Conservation (phyloP, 1,140 invertebrate genomes). For the Glossosoma conforme region DNA sequence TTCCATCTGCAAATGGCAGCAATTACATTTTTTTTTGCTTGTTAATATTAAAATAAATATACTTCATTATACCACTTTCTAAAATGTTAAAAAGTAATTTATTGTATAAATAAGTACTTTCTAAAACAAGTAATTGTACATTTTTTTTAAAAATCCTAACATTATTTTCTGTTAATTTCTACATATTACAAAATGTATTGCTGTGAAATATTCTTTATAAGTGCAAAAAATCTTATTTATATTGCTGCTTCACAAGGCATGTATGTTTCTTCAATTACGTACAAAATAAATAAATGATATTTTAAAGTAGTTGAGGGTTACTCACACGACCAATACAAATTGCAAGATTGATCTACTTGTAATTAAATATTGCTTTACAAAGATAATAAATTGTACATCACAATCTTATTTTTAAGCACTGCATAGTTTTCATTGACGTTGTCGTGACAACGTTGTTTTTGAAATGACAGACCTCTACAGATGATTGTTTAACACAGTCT, state of each 20-base stretch:
- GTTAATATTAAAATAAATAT: too few species aligned
- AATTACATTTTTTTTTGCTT: too few species aligned
- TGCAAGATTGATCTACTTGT: not conserved
- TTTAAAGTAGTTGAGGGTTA: not conserved
- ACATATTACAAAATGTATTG: too few species aligned
- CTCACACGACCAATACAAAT: not conserved
- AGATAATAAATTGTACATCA: conserved; percentile 1
- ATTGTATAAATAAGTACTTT: too few species aligned
- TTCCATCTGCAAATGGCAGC: too few species aligned
- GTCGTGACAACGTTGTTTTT: too few species aligned
- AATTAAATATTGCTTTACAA: not conserved
- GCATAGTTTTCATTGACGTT: not conserved
- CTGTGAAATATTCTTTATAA: not conserved
- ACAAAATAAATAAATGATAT: not conserved
- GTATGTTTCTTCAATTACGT: not conserved
- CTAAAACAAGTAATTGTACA: not conserved
- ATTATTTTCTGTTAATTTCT: not conserved
- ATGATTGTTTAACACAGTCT: too few species aligned
- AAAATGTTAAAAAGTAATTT: too few species aligned
- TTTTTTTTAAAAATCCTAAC: not conserved
- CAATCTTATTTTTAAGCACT: conserved; percentile 6
- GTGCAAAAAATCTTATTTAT: conserved; percentile 1
- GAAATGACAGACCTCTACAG: too few species aligned
- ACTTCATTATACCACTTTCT: too few species aligned
- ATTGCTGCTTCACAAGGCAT: not conserved